A percentile compares a stretch with the other conserved stretches of the same genome.
Evolutionary conservation across 2,113 vertebrate genomes (phyloP).

Genomic region (Rhodinocichla rosea): DNA sequence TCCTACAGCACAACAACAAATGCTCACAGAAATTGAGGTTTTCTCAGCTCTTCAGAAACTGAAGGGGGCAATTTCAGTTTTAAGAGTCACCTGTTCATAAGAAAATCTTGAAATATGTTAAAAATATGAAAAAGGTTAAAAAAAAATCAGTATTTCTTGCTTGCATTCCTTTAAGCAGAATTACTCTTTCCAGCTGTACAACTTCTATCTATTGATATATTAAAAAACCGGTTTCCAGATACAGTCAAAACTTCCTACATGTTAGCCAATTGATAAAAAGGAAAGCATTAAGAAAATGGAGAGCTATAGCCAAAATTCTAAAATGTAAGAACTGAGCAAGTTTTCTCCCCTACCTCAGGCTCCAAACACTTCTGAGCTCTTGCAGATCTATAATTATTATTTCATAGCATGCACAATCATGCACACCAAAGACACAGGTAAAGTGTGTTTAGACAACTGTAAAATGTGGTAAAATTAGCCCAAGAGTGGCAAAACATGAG

Average conservation of each 20-base stretch:
- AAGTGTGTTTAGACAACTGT: neutral
- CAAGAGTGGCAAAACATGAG: neutral
- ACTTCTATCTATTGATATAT: neutral
- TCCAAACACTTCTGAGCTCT: neutral
- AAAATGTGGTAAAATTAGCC: neutral
- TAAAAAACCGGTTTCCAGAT: neutral
- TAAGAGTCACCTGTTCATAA: neutral
- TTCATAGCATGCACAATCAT: neutral
- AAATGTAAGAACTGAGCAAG: neutral
- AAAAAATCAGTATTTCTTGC: neutral
- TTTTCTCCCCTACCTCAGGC: neutral
- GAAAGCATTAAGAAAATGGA: neutral
- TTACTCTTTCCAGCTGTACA: neutral
- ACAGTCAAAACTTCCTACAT: neutral
- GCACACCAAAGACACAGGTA: neutral
- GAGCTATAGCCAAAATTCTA: neutral
- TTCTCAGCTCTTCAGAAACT: neutral
- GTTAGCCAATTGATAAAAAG: neutral
- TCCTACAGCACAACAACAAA: neutral
- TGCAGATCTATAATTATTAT: neutral
- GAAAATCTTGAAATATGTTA: neutral
- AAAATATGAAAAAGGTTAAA: neutral
- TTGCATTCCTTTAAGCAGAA: neutral
- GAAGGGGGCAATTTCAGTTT: neutral
- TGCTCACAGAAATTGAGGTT: neutral